Base-by-base conservation (phyloP, 2,888 invertebrate genomes). In the Tillus elongatus region DNA sequence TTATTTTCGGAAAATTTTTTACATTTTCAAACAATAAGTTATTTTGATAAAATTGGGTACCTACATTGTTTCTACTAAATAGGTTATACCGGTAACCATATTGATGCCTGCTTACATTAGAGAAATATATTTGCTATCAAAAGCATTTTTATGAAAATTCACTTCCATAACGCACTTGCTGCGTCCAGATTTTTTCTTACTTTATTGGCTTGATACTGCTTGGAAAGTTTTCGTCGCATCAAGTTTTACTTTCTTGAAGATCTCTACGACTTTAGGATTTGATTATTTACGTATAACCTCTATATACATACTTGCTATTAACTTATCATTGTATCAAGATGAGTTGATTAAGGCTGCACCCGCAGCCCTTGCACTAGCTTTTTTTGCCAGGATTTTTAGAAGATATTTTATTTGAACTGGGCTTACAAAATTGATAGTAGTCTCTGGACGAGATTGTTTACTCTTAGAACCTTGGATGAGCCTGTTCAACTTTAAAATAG, bases 401-500 rank as follows among this genome's bases (percentile, higher is more conserved):
- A 19, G 24, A 19, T 6, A 19, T 19, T n/a, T 19, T 19, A 19
- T 19, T 19, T 19, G 24, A 6, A 19, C 24, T 19, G 24, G 24
- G n/a, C 24, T 19, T 19, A 19, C 24, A 19, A 19, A 19, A 19
- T 19, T 19, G 6, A 6, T 19, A 19, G 24, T n/a, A 19, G n/a
- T 19, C n/a, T 8, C n/a, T 19, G 24, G 24, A 19, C 24, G 24
- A 19, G n/a, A 19, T 19, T 19, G 6, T n/a, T 19, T n/a, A 6
- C 6, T 19, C 24, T 6, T 19, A n/a, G 24, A n/a, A 19, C 24
- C 24, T 19, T 19, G 24, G 24, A 19, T 8, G 24, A 19, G 24
- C 24, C 24, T 19, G 24, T 19, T 19, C 24, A 19, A 19, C 24
- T n/a, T n/a, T n/a, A 19, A n/a, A 19, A 19, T 6, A 19, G n/a